Evolutionary conservation across 2,888 invertebrate species (phyloP).

Genomic region (Lepidocyrtinus sp.): DNA sequence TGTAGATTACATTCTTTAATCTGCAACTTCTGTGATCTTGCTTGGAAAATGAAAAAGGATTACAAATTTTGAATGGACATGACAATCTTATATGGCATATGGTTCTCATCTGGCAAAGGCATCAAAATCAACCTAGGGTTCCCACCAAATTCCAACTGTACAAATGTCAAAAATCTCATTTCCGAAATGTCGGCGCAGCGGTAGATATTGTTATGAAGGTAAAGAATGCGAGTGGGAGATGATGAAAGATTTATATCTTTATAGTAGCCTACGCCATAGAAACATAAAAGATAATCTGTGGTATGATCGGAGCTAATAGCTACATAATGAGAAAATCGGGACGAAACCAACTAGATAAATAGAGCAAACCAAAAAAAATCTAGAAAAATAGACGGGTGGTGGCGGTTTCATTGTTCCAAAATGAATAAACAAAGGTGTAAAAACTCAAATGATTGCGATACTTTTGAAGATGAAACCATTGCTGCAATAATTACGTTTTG

Average conservation of each 20-base stretch:
- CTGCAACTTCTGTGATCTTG: neutral
- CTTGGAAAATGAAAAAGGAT: neutral
- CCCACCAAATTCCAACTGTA: too few species aligned
- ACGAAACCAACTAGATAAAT: too few species aligned
- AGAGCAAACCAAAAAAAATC: too few species aligned
- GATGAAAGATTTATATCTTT: neutral
- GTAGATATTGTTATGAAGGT: neutral
- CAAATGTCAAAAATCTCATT: slow-evolving; percentile 55
- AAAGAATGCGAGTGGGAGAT: neutral
- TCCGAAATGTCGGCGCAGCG: slow-evolving; percentile 34
- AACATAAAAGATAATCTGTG: neutral
- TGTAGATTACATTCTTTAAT: slow-evolving; percentile 32
- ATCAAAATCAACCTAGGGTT: too few species aligned
- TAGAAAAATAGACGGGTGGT: too few species aligned
- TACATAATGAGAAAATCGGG: too few species aligned
- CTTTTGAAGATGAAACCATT: too few species aligned
- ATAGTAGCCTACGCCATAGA: neutral
- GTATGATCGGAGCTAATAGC: neutral
- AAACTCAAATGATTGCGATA: too few species aligned
- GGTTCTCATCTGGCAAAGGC: too few species aligned
- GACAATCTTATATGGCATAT: slow-evolving; percentile 40
- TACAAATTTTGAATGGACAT: slow-evolving; percentile 29
- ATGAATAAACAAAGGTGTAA: too few species aligned
- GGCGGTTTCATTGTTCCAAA: too few species aligned
- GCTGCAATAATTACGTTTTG: too few species aligned